Conservation (phyloP, 1,140 invertebrate species). For the Solen grandis region DNA sequence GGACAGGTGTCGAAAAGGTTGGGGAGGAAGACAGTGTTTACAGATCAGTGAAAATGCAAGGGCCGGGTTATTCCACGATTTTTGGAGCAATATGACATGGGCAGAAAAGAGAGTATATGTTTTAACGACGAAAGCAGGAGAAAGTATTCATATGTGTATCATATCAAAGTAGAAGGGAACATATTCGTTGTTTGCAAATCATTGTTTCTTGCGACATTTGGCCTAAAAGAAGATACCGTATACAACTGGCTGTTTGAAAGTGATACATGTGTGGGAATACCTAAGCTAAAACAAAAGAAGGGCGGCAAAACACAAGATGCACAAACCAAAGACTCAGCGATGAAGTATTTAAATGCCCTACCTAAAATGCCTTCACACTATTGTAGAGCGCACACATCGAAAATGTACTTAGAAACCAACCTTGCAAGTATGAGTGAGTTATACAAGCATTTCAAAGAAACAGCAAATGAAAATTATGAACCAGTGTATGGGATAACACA, state of each 20-base stretch:
- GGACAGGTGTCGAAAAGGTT: no score
- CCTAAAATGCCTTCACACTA: conserved; percentile 36
- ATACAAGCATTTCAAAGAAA: conserved; percentile 10
- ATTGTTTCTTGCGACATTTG: conserved; percentile 10
- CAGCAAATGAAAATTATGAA: background rate
- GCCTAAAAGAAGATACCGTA: conserved; percentile 29
- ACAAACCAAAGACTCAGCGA: no score
- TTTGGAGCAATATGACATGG: no score
- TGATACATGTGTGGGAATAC: no score
- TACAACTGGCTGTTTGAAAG: conserved; percentile 18
- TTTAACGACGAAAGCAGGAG: background rate
- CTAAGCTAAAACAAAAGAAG: no score
- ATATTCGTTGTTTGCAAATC: no score
- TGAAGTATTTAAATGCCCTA: no score
- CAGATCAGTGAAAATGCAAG: no score
- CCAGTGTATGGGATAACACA: background rate
- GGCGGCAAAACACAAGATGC: no score
- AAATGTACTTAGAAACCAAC: conserved; percentile 24
- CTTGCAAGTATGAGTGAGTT: conserved; percentile 13
- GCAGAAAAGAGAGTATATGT: no score
- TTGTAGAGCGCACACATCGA: conserved; percentile 18
- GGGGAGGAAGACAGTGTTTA: no score
- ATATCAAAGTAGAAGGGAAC: conserved; percentile 20
- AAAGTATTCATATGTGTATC: background rate
- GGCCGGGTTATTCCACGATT: no score